Conservation (phyloP, 2,888 invertebrate genomes). For the Notodonta ziczac region DNA sequence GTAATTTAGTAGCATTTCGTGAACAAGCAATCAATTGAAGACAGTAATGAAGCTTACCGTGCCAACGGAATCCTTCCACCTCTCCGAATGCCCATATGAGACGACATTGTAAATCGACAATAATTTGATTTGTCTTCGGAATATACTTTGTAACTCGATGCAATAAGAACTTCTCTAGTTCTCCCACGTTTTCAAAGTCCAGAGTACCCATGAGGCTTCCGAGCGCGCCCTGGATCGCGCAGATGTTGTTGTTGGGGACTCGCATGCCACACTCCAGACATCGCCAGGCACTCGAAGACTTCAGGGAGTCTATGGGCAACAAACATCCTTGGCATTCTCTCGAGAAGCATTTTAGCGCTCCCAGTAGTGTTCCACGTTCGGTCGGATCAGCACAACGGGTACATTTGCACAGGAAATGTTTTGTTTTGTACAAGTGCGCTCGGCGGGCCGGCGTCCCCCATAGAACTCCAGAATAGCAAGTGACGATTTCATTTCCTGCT, state of each 20-base stretch:
- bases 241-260: slow-evolving; percentile 80
- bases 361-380: slow-evolving; percentile 85
- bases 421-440: slow-evolving; percentile 86
- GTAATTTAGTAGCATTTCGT: background rate
- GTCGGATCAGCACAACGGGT: slow-evolving; percentile 87
- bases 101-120: slow-evolving; percentile 86
- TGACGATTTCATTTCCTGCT: slow-evolving; percentile 86
- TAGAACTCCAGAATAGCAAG: slow-evolving; percentile 86
- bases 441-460: slow-evolving; percentile 88
- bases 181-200: slow-evolving; percentile 75
- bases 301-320: slow-evolving; percentile 83
- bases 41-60: slow-evolving; percentile 73
- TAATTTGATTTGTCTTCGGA: slow-evolving; percentile 85
- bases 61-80: slow-evolving; percentile 80
- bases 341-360: slow-evolving; percentile 84
- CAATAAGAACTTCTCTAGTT: slow-evolving; percentile 83
- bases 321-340: slow-evolving; percentile 81
- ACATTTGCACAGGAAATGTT: slow-evolving; percentile 88
- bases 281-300: slow-evolving; percentile 81
- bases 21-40: background rate
- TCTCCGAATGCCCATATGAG: slow-evolving; percentile 86
- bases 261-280: slow-evolving; percentile 82
- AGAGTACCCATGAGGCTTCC: slow-evolving; percentile 82
- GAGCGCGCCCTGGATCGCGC: slow-evolving; percentile 77
- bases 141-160: slow-evolving; percentile 81